A percentile compares a stretch with the other conserved stretches of the same genome.
phyloP scores from a whole-genome alignment of 23 tunicate species.

The Trididemnum nubilum region DNA sequence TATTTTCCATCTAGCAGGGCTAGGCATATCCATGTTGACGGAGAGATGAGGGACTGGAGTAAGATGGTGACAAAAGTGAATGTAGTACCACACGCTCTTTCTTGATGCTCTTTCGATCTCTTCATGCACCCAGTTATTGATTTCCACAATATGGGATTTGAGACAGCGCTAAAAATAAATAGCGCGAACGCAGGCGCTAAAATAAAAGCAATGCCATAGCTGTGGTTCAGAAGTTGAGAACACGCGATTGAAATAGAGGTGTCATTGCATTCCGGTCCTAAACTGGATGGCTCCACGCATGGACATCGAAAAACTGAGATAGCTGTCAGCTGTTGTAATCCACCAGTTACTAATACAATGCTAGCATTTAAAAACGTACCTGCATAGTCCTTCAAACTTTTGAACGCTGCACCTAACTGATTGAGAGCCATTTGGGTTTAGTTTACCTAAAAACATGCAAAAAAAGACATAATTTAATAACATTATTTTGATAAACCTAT shows the following conservation, averaged over 20 bases:
- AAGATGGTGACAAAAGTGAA: not conserved
- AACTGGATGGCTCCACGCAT: not conserved
- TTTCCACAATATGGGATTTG: constrained; percentile 56
- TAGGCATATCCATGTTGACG: constrained; percentile 46
- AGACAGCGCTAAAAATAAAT: constrained; percentile 29
- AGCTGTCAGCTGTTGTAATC: constrained; percentile 23
- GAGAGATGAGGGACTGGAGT: constrained; percentile 38
- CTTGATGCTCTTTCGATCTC: not conserved
- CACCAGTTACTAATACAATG: constrained; percentile 21
- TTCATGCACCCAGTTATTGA: constrained; percentile 19
- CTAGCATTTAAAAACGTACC: constrained; percentile 19
- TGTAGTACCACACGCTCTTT: not conserved
- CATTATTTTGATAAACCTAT: no score
- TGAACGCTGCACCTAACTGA: constrained; percentile 7
- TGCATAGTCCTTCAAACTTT: constrained; percentile 22
- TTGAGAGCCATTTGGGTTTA: not conserved
- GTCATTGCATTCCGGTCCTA: not conserved
- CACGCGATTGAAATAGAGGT: not conserved
- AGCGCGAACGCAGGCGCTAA: constrained; percentile 37
- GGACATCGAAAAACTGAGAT: not conserved
- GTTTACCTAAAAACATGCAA: no score
- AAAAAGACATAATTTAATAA: no score
- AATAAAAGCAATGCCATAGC: constrained; percentile 29
- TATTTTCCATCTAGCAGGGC: constrained; percentile 52
- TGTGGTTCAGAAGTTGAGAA: not conserved